These are phyloP conservation scores for Acanthosepion lycidas DNA, from an alignment of 2,888 invertebrate genomes.

Conservation along the genomic window DNA sequence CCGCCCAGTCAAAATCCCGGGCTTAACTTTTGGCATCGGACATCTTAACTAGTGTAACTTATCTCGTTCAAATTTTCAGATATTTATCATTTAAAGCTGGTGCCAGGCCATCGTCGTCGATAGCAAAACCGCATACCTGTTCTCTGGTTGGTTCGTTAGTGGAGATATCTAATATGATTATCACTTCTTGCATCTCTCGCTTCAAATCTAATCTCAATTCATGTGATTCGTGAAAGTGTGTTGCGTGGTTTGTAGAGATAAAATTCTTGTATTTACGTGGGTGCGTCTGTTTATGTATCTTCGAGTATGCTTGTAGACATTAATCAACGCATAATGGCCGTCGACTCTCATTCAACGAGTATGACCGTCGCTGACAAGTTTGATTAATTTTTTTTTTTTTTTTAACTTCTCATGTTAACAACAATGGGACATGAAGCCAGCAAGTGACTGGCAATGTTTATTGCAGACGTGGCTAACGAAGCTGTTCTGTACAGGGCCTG, in stretches of 20 bases:
- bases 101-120: slow-evolving; percentile 10
- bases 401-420: too few relatives aligned
- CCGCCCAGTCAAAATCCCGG: not conserved
- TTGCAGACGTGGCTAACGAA: too few relatives aligned
- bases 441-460: too few relatives aligned
- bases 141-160: not conserved
- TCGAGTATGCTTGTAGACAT: not conserved
- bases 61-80: not conserved
- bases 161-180: not conserved
- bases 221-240: not conserved
- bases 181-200: not conserved
- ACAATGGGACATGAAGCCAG: too few relatives aligned
- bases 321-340: not conserved
- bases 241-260: not conserved
- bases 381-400: too few relatives aligned
- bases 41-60: slow-evolving; percentile 5
- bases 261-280: not conserved
- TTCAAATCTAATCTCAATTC: not conserved
- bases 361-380: too few relatives aligned
- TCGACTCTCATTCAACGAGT: too few relatives aligned
- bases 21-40: slow-evolving; percentile 33
- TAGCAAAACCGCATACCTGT: not conserved
- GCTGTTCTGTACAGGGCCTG: too few relatives aligned
- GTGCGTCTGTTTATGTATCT: not conserved
- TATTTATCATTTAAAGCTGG: not conserved